Evolutionary conservation across 2,888 invertebrate species (phyloP).

Genomic region (Drosophila affinis): DNA sequence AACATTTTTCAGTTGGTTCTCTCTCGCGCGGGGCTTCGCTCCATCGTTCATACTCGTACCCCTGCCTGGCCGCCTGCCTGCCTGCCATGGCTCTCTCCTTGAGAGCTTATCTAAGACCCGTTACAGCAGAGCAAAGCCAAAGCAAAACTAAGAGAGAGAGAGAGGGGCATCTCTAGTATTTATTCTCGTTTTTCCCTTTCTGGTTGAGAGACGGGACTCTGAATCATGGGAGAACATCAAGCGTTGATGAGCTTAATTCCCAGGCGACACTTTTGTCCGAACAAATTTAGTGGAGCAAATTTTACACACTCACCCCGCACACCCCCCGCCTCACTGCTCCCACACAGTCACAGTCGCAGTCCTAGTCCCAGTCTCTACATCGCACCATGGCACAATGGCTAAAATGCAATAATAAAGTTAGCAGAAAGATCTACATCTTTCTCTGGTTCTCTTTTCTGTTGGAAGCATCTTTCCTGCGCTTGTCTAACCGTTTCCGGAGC

Average conservation of each 20-base stretch:
- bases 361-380: background rate
- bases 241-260: slow-evolving; percentile 78
- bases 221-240: slow-evolving; percentile 74
- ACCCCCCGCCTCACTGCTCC: too few relatives aligned
- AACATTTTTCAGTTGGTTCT: slow-evolving; percentile 32
- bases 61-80: too few relatives aligned
- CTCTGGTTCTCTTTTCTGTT: background rate
- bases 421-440: slow-evolving; percentile 30
- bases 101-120: background rate
- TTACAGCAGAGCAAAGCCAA: background rate
- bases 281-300: slow-evolving; percentile 74
- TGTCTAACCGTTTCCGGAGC: slow-evolving; percentile 52
- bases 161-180: slow-evolving; percentile 7
- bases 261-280: slow-evolving; percentile 75
- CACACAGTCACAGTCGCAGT: background rate
- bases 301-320: slow-evolving; percentile 45
- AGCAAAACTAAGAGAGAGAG: background rate
- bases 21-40: background rate
- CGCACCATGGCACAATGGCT: slow-evolving; percentile 23
- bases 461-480: slow-evolving; percentile 38
- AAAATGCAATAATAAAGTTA: slow-evolving; percentile 71
- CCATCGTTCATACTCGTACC: background rate
- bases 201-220: slow-evolving; percentile 61
- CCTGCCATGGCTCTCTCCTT: background rate
- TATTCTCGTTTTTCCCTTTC: slow-evolving; percentile 39